These are phyloP conservation scores for Pararge aegeria DNA, from an alignment of 1,140 invertebrate species.

Conservation along the genomic window DNA sequence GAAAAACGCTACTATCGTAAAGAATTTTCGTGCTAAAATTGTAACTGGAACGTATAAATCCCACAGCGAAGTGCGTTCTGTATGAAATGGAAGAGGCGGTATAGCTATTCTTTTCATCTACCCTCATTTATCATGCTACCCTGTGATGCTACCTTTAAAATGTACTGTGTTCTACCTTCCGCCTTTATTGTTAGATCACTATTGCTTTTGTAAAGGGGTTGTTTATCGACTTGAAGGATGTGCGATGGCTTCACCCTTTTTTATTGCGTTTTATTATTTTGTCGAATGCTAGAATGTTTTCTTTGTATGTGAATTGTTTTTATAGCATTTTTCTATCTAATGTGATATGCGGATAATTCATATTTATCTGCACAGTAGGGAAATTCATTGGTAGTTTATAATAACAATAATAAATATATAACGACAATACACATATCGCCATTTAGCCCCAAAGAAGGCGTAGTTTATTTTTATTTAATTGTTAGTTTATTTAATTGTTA, in stretches of 20 bases:
- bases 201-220: slow-evolving; percentile 11
- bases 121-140: slow-evolving; percentile 7
- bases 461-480: no score
- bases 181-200: slow-evolving; percentile 9
- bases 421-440: no score
- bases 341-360: neutral
- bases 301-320: neutral
- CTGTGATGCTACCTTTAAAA: slow-evolving; percentile 9
- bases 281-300: neutral
- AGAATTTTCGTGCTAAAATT: slow-evolving; percentile 2
- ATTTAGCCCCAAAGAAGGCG: no score
- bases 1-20: neutral
- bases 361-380: neutral
- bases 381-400: neutral
- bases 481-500: no score
- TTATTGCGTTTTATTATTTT: slow-evolving; percentile 3
- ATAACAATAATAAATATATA: no score
- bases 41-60: slow-evolving; percentile 8
- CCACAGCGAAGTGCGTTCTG: neutral
- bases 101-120: slow-evolving; percentile 8
- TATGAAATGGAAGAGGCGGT: slow-evolving; percentile 4
- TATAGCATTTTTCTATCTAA: neutral
- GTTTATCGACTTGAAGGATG: slow-evolving; percentile 7
- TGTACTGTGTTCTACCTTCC: slow-evolving; percentile 4
- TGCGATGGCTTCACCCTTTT: neutral